A percentile compares a stretch with the other conserved stretches of the same genome.
These are phyloP conservation scores for Centruroides vittatus DNA, from an alignment of 1,140 invertebrate genomes.

Conservation along the genomic window DNA sequence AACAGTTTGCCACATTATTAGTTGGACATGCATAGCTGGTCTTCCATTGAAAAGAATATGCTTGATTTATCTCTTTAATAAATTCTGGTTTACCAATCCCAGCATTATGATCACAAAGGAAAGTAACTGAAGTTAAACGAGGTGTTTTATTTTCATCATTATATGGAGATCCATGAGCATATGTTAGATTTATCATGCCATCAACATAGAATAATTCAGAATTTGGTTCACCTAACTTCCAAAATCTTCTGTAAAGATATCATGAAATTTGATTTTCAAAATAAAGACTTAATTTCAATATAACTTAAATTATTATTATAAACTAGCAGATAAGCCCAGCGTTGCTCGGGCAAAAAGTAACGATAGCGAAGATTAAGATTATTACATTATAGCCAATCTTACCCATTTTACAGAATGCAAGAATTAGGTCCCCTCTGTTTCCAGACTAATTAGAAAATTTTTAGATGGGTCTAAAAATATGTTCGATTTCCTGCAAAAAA, in stretches of 20 bases:
- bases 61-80: conserved; percentile 21
- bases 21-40: conserved; percentile 27
- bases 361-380: too few species aligned
- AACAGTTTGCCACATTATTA: conserved; percentile 22
- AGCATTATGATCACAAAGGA: conserved; percentile 27
- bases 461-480: too few species aligned
- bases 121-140: conserved; percentile 25
- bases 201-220: conserved; percentile 23
- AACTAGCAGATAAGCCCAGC: too few species aligned
- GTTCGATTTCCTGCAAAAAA: too few species aligned
- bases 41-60: conserved; percentile 28
- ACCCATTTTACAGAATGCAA: too few species aligned
- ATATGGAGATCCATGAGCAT: conserved; percentile 24
- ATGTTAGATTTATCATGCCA: conserved; percentile 29
- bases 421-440: too few species aligned
- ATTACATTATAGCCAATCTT: too few species aligned
- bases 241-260: not conserved
- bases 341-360: too few species aligned
- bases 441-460: too few species aligned
- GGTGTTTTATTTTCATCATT: conserved; percentile 16
- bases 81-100: conserved; percentile 25
- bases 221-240: conserved; percentile 19
- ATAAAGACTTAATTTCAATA: too few species aligned
- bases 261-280: too few species aligned
- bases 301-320: too few species aligned